Evolutionary conservation across 2,888 invertebrate species (phyloP), one percentile per base, ranked within the genome.

Genomic region (Geophilus truncorum): DNA sequence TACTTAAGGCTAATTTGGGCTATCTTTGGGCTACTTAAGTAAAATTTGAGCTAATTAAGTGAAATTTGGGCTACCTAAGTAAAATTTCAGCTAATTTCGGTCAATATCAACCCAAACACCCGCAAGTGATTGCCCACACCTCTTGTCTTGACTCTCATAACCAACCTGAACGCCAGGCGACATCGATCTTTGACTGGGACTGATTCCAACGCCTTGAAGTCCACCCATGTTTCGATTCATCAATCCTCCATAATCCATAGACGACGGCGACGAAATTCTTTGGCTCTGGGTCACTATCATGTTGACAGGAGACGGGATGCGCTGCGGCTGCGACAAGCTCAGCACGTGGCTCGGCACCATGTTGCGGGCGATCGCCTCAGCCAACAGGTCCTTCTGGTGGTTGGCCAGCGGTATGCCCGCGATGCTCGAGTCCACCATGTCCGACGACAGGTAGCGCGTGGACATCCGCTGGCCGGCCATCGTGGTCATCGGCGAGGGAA

Each of bases 261-360:
- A 57, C 3, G 57, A 57, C 4, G 79, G 79, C 23, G 79, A 79
- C 2, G 79, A 62, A n/a, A 79, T 57, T 32, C 79, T 57, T 32
- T 79, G 79, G 70, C 79, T 79, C 21, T 79, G 79, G 3, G 79
- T 57, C n/a, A 79, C 79, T 7, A 79, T 62, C 79, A 79, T 79
- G 70, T 79, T 79, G 28, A 79, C 34, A n/a, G 79, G 79, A 5
- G 79, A 79, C n/a, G 79, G 32, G 12, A 79, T 79, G 5, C 79
- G 79, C 32, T 79, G 79, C 3, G n/a, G 6, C 18, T 23, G 77
- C 4, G 78, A 12, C 15, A 30, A 15, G 6, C 9, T 18, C 10
- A 79, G 32, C 3, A 79, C 34, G 18, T 79, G 79, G 23, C 45
- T 79, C n/a, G 70, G 28, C 6, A 79, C 79, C 79, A 79, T 79